These are phyloP conservation scores for Gouania willdenowi DNA, from an alignment of 2,797 vertebrate genomes.

Conservation along the genomic window DNA sequence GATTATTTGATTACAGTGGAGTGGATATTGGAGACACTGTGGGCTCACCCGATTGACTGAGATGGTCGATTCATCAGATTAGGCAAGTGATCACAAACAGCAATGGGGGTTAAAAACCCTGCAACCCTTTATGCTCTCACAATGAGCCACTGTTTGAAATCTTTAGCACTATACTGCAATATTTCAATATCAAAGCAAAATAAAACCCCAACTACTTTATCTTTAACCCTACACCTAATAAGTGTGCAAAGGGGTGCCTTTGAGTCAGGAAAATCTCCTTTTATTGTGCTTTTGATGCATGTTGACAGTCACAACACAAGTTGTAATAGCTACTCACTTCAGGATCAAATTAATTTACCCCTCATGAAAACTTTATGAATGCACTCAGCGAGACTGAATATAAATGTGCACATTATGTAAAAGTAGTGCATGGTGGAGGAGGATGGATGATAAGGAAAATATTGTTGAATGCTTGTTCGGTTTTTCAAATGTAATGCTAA, in stretches of 20 bases:
- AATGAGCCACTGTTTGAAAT: not conserved
- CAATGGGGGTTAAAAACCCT: not conserved
- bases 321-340: slow-evolving; percentile 59
- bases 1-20: slow-evolving; percentile 64
- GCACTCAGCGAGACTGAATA: slow-evolving; percentile 52
- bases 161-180: slow-evolving; percentile 6
- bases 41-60: slow-evolving; percentile 36
- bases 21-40: slow-evolving; percentile 35
- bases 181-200: no score
- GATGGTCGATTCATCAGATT: slow-evolving; percentile 32
- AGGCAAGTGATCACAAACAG: slow-evolving; percentile 8
- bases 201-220: no score
- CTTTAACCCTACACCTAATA: no score
- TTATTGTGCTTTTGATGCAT: slow-evolving; percentile 34
- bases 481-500: no score
- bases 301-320: slow-evolving; percentile 50
- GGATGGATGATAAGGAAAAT: no score
- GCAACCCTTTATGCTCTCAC: not conserved
- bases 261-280: slow-evolving; percentile 28
- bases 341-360: slow-evolving; percentile 65
- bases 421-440: slow-evolving; percentile 22
- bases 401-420: slow-evolving; percentile 44
- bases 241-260: slow-evolving; percentile 26
- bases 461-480: no score
- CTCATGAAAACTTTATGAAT: slow-evolving; percentile 73